A percentile compares a stretch with the other conserved stretches of the same genome.
phyloP scores from a whole-genome alignment of 2,113 vertebrate species.

The Carassius gibelio region DNA sequence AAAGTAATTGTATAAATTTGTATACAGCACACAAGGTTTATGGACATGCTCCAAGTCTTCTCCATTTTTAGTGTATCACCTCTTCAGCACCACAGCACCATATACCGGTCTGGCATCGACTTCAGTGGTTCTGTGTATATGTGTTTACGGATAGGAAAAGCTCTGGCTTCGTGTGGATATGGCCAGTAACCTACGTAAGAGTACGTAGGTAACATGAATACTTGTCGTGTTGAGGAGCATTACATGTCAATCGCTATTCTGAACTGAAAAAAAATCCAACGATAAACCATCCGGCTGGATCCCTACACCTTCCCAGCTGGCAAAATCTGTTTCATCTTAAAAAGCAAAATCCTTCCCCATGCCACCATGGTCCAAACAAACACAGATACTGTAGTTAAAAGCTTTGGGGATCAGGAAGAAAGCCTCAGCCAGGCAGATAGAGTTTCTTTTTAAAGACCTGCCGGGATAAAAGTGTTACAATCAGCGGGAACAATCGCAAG shows the following conservation, averaged over 20 bases:
- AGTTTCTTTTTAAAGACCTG: slow-evolving; percentile 81
- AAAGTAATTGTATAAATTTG: no score
- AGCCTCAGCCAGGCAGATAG: slow-evolving; percentile 67
- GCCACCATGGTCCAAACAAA: slow-evolving; percentile 44
- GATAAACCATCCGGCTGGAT: slow-evolving; percentile 22
- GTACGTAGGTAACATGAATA: background rate
- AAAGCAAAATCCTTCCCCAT: background rate
- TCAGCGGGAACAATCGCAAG: slow-evolving; percentile 78
- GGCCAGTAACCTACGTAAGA: background rate
- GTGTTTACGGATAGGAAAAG: no score
- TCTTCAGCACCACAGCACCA: no score
- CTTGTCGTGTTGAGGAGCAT: background rate
- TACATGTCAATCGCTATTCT: background rate
- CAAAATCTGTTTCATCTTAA: slow-evolving; percentile 36
- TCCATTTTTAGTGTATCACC: no score
- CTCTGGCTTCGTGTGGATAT: no score
- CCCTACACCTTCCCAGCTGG: slow-evolving; percentile 21
- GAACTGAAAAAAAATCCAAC: background rate
- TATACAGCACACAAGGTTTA: no score
- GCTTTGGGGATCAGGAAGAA: slow-evolving; percentile 65
- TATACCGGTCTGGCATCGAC: no score
- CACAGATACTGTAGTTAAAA: slow-evolving; percentile 74
- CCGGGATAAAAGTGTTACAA: slow-evolving; percentile 75
- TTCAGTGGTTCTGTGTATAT: no score
- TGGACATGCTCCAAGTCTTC: no score